Conservation (phyloP, 1,140 invertebrate species). For the Pararge aegeria region DNA sequence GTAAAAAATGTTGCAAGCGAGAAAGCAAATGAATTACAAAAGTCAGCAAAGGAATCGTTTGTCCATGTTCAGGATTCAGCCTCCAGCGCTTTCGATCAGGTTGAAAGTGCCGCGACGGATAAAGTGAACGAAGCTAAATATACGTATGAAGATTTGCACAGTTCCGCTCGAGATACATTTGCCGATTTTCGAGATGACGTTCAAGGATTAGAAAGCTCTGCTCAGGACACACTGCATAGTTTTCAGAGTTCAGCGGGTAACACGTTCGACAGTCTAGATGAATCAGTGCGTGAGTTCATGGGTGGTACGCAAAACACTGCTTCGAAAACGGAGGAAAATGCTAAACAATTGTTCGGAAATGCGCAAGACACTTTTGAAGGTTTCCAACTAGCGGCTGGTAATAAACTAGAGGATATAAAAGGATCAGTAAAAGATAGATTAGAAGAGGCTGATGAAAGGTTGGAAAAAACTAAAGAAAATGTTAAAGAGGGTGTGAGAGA, state of each 20-base stretch:
- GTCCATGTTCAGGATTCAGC: conserved; percentile 60
- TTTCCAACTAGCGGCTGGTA: conserved; percentile 66
- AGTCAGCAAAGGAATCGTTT: conserved; percentile 55
- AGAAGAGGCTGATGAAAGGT: conserved; percentile 45
- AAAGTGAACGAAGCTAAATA: conserved; percentile 54
- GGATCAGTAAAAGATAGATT: conserved; percentile 44
- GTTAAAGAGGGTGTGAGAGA: conserved; percentile 37
- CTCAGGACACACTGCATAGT: conserved; percentile 66
- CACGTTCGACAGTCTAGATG: conserved; percentile 70
- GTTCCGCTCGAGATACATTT: conserved; percentile 62
- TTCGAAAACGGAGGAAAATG: conserved; percentile 38
- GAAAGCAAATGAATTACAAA: conserved; percentile 47
- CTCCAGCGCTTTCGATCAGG: conserved; percentile 66
- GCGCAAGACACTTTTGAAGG: conserved; percentile 61
- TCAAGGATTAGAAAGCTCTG: conserved; percentile 56
- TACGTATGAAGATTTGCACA: conserved; percentile 63
- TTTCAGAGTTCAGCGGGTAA: conserved; percentile 73
- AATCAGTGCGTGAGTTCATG: conserved; percentile 54
- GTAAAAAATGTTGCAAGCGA: conserved; percentile 42
- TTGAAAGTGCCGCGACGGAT: conserved; percentile 70
- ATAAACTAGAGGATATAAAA: conserved; percentile 66
- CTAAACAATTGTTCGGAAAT: conserved; percentile 58
- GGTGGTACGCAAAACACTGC: conserved; percentile 42
- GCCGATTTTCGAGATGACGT: conserved; percentile 61
- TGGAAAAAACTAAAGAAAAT: conserved; percentile 39